phyloP scores from a whole-genome alignment of 2,888 invertebrate species.

The Torymus auratus region DNA sequence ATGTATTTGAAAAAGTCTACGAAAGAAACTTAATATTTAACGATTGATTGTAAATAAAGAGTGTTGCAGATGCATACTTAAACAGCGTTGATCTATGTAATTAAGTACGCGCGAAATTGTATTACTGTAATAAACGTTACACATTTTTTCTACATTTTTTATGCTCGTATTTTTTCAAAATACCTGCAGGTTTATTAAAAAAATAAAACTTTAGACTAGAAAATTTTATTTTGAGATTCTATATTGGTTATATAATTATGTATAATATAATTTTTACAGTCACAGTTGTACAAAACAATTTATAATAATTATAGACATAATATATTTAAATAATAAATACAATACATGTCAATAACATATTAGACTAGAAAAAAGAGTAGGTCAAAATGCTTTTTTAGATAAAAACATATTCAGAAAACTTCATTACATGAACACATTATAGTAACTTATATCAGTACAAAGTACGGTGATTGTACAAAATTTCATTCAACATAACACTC shows the following conservation, averaged over 20 bases:
- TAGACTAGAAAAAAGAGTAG: too few species aligned
- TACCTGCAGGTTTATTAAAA: constrained; percentile 13
- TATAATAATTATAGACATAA: neutral
- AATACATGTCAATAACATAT: too few species aligned
- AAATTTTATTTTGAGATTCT: constrained; percentile 53
- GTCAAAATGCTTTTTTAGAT: too few species aligned
- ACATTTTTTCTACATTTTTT: constrained; percentile 56
- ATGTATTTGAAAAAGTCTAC: constrained; percentile 1
- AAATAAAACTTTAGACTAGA: constrained; percentile 43
- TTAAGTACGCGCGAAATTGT: constrained; percentile 8
- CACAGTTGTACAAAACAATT: constrained; percentile 40
- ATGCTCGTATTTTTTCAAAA: constrained; percentile 48
- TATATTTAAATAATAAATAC: neutral
- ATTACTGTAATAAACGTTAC: constrained; percentile 49
- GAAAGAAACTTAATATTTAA: constrained; percentile 5
- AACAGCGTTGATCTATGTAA: constrained; percentile 42
- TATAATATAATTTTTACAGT: constrained; percentile 45
- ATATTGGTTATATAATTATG: constrained; percentile 23
- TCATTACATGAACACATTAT: too few species aligned
- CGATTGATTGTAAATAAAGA: constrained; percentile 1
- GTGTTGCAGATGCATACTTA: neutral
- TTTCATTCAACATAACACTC: constrained; percentile 1
- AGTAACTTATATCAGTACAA: too few species aligned
- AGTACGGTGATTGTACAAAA: too few species aligned
- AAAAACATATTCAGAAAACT: too few species aligned